Conservation (phyloP, 2,797 vertebrate species). For the Stomatorhinus walkeri region DNA sequence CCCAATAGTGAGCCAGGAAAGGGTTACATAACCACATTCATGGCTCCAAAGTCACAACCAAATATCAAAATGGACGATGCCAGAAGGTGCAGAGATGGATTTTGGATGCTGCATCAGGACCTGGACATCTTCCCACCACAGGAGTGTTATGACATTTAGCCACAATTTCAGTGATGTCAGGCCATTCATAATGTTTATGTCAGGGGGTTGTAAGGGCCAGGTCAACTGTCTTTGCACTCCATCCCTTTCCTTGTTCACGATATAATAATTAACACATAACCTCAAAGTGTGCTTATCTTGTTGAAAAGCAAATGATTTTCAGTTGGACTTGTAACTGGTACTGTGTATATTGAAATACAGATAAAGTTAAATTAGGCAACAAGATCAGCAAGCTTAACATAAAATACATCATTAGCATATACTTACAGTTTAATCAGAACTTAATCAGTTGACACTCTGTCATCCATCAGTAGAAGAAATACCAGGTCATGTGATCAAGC, state of each 20-base stretch:
- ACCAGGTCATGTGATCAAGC: neutral
- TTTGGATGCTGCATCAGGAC: neutral
- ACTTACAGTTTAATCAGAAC: neutral
- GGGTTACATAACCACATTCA: neutral
- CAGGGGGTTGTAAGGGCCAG: neutral
- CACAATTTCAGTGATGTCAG: neutral
- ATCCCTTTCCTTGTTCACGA: neutral
- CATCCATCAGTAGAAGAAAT: neutral
- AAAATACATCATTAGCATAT: neutral
- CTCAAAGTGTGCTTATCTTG: neutral
- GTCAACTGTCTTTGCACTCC: neutral
- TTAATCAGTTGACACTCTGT: neutral
- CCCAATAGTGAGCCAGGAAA: neutral
- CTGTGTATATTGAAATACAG: neutral
- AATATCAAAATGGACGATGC: neutral
- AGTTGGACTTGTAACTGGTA: neutral
- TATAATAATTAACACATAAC: neutral
- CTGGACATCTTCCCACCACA: neutral
- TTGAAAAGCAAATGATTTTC: neutral
- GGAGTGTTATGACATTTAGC: neutral
- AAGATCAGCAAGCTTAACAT: neutral
- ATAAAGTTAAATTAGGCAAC: neutral
- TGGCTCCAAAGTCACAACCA: neutral
- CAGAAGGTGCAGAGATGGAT: neutral
- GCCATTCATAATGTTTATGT: neutral